Evolutionary conservation across 2,113 vertebrate species (phyloP), one percentile per base, ranked within the genome.

Genomic region (Zosterops borbonicus): DNA sequence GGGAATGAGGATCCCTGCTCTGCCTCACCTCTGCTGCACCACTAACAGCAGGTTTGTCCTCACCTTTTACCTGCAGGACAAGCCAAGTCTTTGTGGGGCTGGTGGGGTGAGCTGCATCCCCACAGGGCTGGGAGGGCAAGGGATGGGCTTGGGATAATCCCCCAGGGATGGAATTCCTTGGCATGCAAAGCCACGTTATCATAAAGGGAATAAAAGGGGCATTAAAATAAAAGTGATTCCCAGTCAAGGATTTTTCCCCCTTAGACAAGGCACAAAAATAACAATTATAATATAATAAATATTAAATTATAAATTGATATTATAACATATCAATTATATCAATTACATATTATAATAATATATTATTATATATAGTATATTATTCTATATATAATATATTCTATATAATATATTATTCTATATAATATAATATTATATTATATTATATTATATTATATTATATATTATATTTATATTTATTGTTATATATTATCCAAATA

Each of bases 51-150:
- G 5, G 5, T 6, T 2, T 25, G 23, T 59, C 53, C n/a, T 64
- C 65, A 25, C 37, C 8, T 56, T 87, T 60, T 23, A 46, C 37
- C 56, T 27, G 41, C 55, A 4, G 1, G 7, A 2, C 39, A 46
- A 5, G 28, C 28, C 33, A 42, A 19, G 5, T 6, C 9, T 6
- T 2, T 19, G 50, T 42, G 58, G 1, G 33, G 10, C 0, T 16
- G 39, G 4, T 6, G 46, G 55, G 49, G 5, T 4, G 33, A 46
- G 35, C 77, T 15, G 22, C 14, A 20, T 5, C 55, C 47, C 20
- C 0, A 3, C 50, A 28, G 5, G 1, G 29, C 37, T 20, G 15
- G 0, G 11, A 42, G 13, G 37, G 27, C 14, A n/a, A 7, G 39
- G 28, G 12, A n/a, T 5, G 11, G 3, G 5, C 12, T 22, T 37